These are phyloP conservation scores for Andricus grossulariae DNA, from an alignment of 1,140 invertebrate species.

Conservation along the genomic window DNA sequence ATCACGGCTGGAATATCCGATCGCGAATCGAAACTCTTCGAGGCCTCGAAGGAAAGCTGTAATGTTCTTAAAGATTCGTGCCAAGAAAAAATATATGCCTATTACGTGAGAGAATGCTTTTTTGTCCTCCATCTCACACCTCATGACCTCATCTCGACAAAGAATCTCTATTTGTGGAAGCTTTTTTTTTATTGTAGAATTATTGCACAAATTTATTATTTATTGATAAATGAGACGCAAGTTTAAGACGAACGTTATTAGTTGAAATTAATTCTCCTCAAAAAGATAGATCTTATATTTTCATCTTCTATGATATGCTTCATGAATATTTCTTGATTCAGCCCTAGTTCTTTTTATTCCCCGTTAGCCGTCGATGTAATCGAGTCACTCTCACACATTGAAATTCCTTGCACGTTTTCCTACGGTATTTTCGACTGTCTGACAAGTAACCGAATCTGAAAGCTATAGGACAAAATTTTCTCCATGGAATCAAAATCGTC, in stretches of 20 bases:
- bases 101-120: constrained; percentile 26
- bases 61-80: constrained; percentile 22
- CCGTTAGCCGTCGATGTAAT: constrained; percentile 46
- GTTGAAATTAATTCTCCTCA: too few species aligned
- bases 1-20: constrained; percentile 62
- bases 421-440: constrained; percentile 56
- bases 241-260: too few species aligned
- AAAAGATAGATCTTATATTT: constrained; percentile 18
- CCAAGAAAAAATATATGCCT: constrained; percentile 21
- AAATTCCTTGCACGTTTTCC: constrained; percentile 51
- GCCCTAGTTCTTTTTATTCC: constrained; percentile 48
- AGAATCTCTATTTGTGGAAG: background rate
- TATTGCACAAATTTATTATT: background rate
- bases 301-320: constrained; percentile 39
- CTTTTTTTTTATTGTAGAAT: constrained; percentile 22
- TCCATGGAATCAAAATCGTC: constrained; percentile 39
- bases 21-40: constrained; percentile 48
- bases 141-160: too few species aligned
- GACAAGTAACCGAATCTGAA: constrained; percentile 46
- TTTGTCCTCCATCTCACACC: background rate
- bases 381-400: constrained; percentile 40
- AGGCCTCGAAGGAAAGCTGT: constrained; percentile 35
- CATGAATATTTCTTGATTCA: constrained; percentile 32
- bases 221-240: too few species aligned
- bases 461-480: constrained; percentile 46